phyloP scores from a whole-genome alignment of 2,888 invertebrate genomes.

The Agonopterix heracliana region DNA sequence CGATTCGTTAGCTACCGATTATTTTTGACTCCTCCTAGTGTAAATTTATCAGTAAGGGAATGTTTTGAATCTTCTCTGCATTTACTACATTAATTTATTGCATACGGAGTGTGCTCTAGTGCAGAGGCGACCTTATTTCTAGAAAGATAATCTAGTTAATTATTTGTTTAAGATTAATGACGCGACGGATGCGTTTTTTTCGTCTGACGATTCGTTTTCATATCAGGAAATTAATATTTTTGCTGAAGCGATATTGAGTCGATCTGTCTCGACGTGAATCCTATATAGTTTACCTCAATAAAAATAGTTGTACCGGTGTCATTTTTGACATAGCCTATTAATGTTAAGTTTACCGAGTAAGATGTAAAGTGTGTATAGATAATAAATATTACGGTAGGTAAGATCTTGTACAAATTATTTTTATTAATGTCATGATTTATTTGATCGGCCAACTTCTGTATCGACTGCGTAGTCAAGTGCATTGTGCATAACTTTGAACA shows the following conservation, averaged over 20 bases:
- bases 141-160: constrained; percentile 26
- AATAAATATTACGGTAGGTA: constrained; percentile 37
- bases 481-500: constrained; percentile 13
- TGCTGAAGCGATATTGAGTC: constrained; percentile 50
- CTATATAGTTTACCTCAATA: constrained; percentile 74
- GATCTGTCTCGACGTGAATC: constrained; percentile 54
- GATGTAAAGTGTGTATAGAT: constrained; percentile 61
- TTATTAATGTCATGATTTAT: constrained; percentile 46
- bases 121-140: constrained; percentile 30
- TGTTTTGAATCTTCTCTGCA: constrained; percentile 41
- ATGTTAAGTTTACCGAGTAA: constrained; percentile 66
- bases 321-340: constrained; percentile 73
- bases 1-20: constrained; percentile 19
- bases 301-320: constrained; percentile 65
- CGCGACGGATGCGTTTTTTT: constrained; percentile 28
- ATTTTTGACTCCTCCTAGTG: constrained; percentile 27
- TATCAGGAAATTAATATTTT: constrained; percentile 53
- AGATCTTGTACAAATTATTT: constrained; percentile 66
- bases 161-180: constrained; percentile 21
- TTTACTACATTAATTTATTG: constrained; percentile 40
- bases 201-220: constrained; percentile 47
- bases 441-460: constrained; percentile 23
- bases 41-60: constrained; percentile 30
- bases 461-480: constrained; percentile 13
- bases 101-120: constrained; percentile 28